Conservation (phyloP, 2,888 invertebrate genomes). For the Rhingia campestris region DNA sequence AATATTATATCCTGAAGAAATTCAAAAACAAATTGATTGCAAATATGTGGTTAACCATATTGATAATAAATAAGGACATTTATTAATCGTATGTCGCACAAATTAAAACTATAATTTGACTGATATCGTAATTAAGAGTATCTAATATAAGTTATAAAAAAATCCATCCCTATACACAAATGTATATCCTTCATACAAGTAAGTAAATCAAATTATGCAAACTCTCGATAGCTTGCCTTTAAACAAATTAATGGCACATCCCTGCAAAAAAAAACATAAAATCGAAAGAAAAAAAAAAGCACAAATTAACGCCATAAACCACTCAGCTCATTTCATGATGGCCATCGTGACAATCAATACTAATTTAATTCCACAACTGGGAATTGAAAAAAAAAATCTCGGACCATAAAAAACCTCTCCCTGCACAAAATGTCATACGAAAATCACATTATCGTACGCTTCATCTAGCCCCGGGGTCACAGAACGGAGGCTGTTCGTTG, state of each 20-base stretch:
- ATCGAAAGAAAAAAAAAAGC: conserved; percentile 13
- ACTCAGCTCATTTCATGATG: conserved; percentile 50
- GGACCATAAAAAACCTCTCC: conserved; percentile 30
- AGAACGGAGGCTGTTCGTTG: conserved; percentile 37
- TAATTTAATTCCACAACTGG: conserved; percentile 63
- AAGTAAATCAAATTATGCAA: conserved; percentile 27
- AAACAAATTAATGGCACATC: conserved; percentile 33
- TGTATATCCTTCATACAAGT: neutral
- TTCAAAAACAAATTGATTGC: too few species aligned
- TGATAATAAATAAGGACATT: neutral
- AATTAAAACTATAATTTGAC: conserved; percentile 24
- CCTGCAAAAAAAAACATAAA: conserved; percentile 5
- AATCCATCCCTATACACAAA: neutral
- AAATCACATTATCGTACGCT: conserved; percentile 67
- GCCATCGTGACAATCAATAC: conserved; percentile 65
- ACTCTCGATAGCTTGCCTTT: conserved; percentile 13
- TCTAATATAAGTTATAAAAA: conserved; percentile 4
- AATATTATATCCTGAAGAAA: neutral
- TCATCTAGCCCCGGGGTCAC: conserved; percentile 44
- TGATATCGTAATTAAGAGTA: conserved; percentile 36
- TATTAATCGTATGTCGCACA: conserved; percentile 5
- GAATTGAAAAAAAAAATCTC: conserved; percentile 45
- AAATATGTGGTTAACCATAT: too few species aligned
- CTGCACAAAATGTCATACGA: conserved; percentile 59
- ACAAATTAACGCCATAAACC: conserved; percentile 58